Evolutionary conservation across 2,113 vertebrate species (phyloP).

Genomic region (Peromyscus leucopus): DNA sequence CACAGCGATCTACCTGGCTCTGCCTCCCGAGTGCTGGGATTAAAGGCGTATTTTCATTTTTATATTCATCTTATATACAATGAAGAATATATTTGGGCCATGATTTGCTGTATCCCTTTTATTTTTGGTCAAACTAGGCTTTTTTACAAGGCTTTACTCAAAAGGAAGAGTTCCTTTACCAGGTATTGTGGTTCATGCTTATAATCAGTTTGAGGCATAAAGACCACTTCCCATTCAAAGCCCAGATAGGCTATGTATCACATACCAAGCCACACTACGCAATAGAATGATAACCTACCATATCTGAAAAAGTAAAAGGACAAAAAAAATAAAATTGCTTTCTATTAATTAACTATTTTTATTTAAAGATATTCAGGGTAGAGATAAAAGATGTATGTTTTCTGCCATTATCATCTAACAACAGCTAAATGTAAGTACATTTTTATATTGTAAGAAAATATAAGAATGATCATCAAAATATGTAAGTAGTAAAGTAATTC

Average conservation of each 20-base stretch:
- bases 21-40: no score
- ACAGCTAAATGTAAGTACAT: neutral
- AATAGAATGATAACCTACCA: neutral
- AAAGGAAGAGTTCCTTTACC: slow-evolving; percentile 3
- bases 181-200: neutral
- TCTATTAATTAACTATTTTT: slow-evolving; percentile 21
- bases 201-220: neutral
- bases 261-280: neutral
- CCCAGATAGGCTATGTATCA: neutral
- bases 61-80: neutral
- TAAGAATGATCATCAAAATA: neutral
- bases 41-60: slow-evolving; percentile 39
- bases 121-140: neutral
- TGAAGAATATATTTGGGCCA: neutral
- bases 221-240: neutral
- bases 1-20: no score
- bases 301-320: neutral
- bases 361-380: neutral
- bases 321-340: neutral
- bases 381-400: neutral
- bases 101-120: neutral
- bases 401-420: neutral
- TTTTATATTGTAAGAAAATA: slow-evolving; percentile 24
- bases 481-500: neutral
- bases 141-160: neutral